Evolutionary conservation across 2,888 invertebrate genomes (phyloP), one percentile per base, ranked within the genome.

Genomic region (Cantharis rustica): DNA sequence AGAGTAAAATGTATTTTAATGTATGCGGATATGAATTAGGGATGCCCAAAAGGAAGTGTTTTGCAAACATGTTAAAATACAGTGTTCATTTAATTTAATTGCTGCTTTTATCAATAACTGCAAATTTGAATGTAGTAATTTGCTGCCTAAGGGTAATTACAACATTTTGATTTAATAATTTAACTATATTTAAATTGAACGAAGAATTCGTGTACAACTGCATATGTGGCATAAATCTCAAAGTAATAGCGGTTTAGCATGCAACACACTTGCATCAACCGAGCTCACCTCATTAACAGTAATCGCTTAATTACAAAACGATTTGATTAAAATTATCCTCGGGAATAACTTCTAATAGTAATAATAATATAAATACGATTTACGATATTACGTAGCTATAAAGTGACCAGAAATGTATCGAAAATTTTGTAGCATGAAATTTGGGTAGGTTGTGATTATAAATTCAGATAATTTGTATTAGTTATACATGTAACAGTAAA

Each of bases 261-360:
- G 64, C 64, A 16, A 66, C 64, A 23, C 16, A 17, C 23, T 66
- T 20, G 17, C 23, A 23, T n/a, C n/a, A 20, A 20, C 17, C 16
- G 13, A 66, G 23, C 23, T 66, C 20, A 17, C 23, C 15, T 66
- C 64, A 66, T 66, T 66, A 20, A 13, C 20, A 66, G 64, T 23
- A 66, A 66, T 66, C 64, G 64, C 64, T n/a, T 66, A 66, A 66
- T 23, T 66, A 66, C 17, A 20, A 66, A 64, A n/a, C n/a, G 47
- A 47, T 47, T 47, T 47, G n/a, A 47, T 47, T n/a, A n/a, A 47
- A 47, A 47, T 47, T n/a, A 47, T 47, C n/a, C n/a, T 47, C n/a
- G n/a, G 47, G n/a, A 47, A 47, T 47, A 47, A n/a, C 2, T n/a
- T 0, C 47, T 13, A n/a, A n/a, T n/a, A 9, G 5, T n/a, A n/a